These are phyloP conservation scores for Cephus pygmeus DNA, from an alignment of 2,888 invertebrate genomes.

Conservation along the genomic window DNA sequence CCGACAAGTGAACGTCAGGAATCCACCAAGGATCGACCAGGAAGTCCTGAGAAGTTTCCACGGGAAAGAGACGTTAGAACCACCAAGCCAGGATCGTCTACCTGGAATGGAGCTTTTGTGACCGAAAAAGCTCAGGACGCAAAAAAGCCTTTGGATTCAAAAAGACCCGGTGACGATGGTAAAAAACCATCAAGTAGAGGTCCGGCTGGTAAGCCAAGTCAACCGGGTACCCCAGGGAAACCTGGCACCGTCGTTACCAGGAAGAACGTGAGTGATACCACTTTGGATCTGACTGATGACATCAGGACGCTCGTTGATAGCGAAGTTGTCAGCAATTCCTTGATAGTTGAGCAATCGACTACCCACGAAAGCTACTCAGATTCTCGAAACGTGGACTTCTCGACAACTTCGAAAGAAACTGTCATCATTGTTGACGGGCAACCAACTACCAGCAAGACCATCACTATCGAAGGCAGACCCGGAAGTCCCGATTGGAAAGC, in stretches of 20 bases:
- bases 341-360: conserved; percentile 40
- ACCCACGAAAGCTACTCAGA: conserved; percentile 43
- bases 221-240: neutral
- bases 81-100: conserved; percentile 49
- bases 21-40: conserved; percentile 27
- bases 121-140: conserved; percentile 27
- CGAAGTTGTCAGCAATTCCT: conserved; percentile 34
- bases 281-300: conserved; percentile 34
- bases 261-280: conserved; percentile 38
- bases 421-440: conserved; percentile 50
- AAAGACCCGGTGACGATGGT: conserved; percentile 12
- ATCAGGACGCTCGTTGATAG: conserved; percentile 19
- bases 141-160: conserved; percentile 31
- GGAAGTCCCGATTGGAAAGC: conserved; percentile 21
- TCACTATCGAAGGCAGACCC: conserved; percentile 17
- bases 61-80: conserved; percentile 37
- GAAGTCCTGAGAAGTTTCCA: conserved; percentile 37
- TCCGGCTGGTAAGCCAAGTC: conserved; percentile 6
- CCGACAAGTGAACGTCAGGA: conserved; percentile 9
- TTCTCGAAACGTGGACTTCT: conserved; percentile 41
- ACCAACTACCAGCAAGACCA: conserved; percentile 28
- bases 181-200: conserved; percentile 4
- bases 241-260: conserved; percentile 22
- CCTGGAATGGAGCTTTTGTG: conserved; percentile 56
- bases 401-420: conserved; percentile 50